Conservation (phyloP, 1,140 invertebrate genomes). For the Drosophila mauritiana region DNA sequence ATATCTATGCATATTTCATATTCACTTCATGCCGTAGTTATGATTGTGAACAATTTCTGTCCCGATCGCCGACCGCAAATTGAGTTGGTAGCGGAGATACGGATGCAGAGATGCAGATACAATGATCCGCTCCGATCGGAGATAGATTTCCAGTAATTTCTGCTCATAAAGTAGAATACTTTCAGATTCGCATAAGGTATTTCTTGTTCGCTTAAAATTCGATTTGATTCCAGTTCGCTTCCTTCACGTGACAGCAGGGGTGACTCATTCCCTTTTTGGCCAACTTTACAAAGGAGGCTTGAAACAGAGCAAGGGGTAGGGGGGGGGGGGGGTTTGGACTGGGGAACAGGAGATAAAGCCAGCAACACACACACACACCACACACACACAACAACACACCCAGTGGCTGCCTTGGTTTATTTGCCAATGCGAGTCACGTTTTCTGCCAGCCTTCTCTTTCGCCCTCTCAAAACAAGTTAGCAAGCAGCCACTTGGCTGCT, state of each 20-base stretch:
- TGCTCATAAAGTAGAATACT: background rate
- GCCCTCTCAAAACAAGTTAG: conserved; percentile 60
- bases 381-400: conserved; percentile 20
- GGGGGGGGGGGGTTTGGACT: background rate
- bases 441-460: conserved; percentile 40
- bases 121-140: conserved; percentile 22
- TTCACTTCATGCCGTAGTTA: conserved; percentile 55
- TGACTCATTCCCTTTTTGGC: conserved; percentile 28
- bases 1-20: conserved; percentile 32
- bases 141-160: conserved; percentile 45
- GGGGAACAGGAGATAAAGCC: conserved; percentile 18
- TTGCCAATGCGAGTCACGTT: conserved; percentile 81
- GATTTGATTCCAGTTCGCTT: conserved; percentile 5
- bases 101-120: conserved; percentile 28
- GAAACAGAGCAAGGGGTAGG: too few relatives aligned
- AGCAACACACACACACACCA: conserved; percentile 1
- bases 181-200: background rate
- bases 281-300: conserved; percentile 12
- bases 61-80: conserved; percentile 58
- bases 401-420: conserved; percentile 70
- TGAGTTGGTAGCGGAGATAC: conserved; percentile 46
- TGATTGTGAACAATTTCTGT: conserved; percentile 60
- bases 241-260: conserved; percentile 8
- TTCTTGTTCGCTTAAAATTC: background rate
- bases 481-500: conserved; percentile 24